phyloP scores from a whole-genome alignment of 2,113 vertebrate genomes.

The Heptranchias perlo region DNA sequence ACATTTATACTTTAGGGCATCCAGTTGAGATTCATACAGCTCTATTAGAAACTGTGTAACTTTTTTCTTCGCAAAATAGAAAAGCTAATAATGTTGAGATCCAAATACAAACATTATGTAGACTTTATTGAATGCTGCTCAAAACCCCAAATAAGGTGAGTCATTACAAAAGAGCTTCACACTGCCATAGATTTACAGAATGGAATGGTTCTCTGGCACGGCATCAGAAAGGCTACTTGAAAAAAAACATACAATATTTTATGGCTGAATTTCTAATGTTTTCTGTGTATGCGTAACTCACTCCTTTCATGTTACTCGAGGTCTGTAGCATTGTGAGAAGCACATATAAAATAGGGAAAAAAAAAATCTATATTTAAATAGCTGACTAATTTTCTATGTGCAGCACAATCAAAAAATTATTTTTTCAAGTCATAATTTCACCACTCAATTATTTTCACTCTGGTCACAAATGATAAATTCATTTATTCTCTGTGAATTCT shows the following conservation, averaged over 20 bases:
- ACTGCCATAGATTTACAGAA: conserved; percentile 66
- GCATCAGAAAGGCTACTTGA: conserved; percentile 64
- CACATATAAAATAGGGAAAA: conserved; percentile 75
- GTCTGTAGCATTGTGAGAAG: conserved; percentile 71
- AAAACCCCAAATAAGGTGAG: conserved; percentile 72
- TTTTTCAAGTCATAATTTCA: conserved; percentile 78
- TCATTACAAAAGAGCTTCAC: conserved; percentile 82
- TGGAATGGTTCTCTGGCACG: conserved; percentile 85
- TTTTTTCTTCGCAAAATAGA: neutral
- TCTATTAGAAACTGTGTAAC: conserved; percentile 9
- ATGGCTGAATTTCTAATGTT: conserved; percentile 23
- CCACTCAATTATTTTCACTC: conserved; percentile 66
- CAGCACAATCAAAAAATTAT: conserved; percentile 69
- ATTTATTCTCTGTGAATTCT: conserved; percentile 60
- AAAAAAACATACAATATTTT: conserved; percentile 45
- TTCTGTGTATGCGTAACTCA: conserved; percentile 26
- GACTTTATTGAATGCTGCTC: conserved; percentile 88
- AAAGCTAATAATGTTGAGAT: conserved; percentile 43
- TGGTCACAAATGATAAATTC: conserved; percentile 58
- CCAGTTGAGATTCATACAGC: neutral
- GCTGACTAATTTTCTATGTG: conserved; percentile 72
- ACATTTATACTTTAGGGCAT: neutral
- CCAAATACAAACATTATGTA: conserved; percentile 84
- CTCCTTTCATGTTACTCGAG: conserved; percentile 48
- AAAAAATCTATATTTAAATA: conserved; percentile 62